Evolutionary conservation across 2,888 invertebrate genomes (phyloP).

Genomic region (Lithophane socia): DNA sequence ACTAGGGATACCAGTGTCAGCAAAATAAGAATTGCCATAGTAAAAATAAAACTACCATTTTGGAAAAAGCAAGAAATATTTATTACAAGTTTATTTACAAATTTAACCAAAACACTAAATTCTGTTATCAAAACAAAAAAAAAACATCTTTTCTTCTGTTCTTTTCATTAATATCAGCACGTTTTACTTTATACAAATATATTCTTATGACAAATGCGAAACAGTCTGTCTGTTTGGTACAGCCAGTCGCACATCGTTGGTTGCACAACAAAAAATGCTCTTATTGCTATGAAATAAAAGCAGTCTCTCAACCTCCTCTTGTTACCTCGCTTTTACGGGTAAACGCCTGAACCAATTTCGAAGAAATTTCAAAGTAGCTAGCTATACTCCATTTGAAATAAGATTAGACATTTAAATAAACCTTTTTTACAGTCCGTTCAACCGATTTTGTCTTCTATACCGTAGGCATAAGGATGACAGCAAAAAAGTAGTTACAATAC

Average conservation of each 20-base stretch:
- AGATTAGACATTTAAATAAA: too few relatives aligned
- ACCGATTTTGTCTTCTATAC: too few relatives aligned
- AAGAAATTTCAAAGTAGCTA: background rate
- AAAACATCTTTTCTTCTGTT: background rate
- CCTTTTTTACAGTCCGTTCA: too few relatives aligned
- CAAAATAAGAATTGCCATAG: too few relatives aligned
- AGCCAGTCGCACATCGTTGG: background rate
- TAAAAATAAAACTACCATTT: slow-evolving; percentile 24
- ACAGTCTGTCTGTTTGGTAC: background rate
- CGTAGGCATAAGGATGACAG: too few relatives aligned
- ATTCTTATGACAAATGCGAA: background rate
- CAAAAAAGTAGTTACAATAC: too few relatives aligned
- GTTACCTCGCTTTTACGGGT: too few relatives aligned
- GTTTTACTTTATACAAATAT: background rate
- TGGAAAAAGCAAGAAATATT: slow-evolving; percentile 32
- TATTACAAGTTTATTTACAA: slow-evolving; percentile 23
- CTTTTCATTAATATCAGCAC: too few relatives aligned
- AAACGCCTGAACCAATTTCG: background rate
- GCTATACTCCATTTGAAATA: too few relatives aligned
- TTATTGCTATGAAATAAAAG: background rate
- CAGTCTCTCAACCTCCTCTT: background rate
- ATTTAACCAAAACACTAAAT: background rate
- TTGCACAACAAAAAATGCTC: background rate
- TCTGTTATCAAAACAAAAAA: background rate
- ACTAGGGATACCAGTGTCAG: slow-evolving; percentile 1